A percentile compares a stretch with the other conserved stretches of the same genome.
phyloP scores from a whole-genome alignment of 2,113 vertebrate species.

The Neogale vison region DNA sequence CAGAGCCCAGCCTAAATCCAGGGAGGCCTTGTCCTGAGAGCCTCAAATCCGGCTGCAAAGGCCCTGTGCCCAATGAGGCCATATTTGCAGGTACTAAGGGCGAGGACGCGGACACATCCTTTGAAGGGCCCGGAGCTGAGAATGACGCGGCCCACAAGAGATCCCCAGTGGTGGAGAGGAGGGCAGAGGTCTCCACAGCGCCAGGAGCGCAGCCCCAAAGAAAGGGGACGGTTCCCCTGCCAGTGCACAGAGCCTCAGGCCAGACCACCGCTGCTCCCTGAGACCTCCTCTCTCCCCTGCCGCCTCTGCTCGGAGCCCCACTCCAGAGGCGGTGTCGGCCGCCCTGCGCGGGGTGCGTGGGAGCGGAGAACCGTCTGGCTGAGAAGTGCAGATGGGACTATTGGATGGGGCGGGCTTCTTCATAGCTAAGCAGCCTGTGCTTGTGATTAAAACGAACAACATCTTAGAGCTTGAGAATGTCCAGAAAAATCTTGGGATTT shows the following conservation, averaged over 20 bases:
- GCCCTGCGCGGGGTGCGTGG: neutral
- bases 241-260: neutral
- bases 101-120: neutral
- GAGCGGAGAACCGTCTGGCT: neutral
- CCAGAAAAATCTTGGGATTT: neutral
- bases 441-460: neutral
- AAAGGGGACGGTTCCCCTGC: neutral
- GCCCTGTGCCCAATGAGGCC: neutral
- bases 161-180: neutral
- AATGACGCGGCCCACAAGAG: neutral
- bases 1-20: neutral
- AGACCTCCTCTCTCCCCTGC: rapidly evolving
- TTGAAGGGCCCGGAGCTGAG: neutral
- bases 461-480: too few species aligned
- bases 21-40: neutral
- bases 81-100: neutral
- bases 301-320: neutral
- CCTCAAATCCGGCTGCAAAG: neutral
- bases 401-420: neutral
- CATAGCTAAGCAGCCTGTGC: neutral
- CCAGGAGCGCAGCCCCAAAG: neutral
- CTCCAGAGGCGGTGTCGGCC: neutral
- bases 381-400: neutral
- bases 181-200: neutral
- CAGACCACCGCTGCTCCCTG: neutral